Base-by-base conservation (phyloP, 1,140 invertebrate genomes). In the Drosophila arawakana region DNA sequence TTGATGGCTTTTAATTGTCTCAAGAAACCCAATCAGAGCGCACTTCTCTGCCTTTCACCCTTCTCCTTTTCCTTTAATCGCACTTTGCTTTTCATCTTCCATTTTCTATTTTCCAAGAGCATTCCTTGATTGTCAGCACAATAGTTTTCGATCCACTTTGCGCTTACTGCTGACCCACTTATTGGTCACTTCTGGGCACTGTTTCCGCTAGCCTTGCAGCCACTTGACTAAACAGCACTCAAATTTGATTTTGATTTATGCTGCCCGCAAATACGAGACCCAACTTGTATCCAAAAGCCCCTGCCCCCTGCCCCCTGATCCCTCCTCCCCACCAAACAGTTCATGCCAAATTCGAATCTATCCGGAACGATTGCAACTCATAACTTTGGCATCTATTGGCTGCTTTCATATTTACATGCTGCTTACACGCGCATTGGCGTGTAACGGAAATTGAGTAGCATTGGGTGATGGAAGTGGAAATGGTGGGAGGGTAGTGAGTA, bases 161-260 rank as follows among this genome's bases (percentile, higher is more conserved):
- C 76, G 71, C 76, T 82, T 76, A 88, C 62, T 65, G 65, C 83
- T 88, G 84, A 88, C 84, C 83, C 83, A 88, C 83, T 88, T 89
- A 88, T 83, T 88, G 83, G 83, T 88, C 83, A 88, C 82, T 86
- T 86, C 83, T 80, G 73, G 71, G 61, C 70, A 58, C 76, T 69
- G 76, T 67, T 80, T 82, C 80, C 83, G 76, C 72, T 71, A 55
- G 65, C 52, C 69, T 44, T 39, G 70, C 60, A 70, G 62, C 83
- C 83, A 88, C 83, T 88, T 83, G 83, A 88, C 83, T 88, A 89
- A 88, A 88, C 80, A 88, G 83, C 83, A 88, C 83, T 88, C 83
- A 78, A 88, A 88, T 88, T 88, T 88, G 83, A 88, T 88, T 88
- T 88, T 88, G 83, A 88, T 88, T 88, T 88, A 88, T 88, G 83